Base-by-base conservation (phyloP, 2,888 invertebrate species). In the Heliconius ethilla region DNA sequence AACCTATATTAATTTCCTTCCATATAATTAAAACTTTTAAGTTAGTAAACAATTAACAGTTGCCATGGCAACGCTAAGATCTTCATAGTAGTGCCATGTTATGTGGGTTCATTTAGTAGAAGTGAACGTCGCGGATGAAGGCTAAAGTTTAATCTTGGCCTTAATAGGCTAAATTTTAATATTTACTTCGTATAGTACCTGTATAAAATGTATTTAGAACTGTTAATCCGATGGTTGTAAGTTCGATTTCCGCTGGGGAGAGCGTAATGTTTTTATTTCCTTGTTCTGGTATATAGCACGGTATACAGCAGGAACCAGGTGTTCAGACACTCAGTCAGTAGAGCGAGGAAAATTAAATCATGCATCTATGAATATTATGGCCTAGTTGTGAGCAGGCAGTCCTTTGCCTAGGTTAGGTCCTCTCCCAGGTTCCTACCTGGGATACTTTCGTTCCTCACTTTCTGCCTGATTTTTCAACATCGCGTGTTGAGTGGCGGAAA, bases 101-200 rank as follows among this genome's bases (percentile, higher is more conserved):
- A 51, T 51, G 83, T 84, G 84, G 83, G 82, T 83, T 83, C 84
- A 84, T 79, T 22, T 72, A 59, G 55, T 15, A 33, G 82, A 81
- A 83, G 83, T 83, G 82, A 86, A 86, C 84, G 86, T 85, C 83
- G 79, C 78, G 83, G 83, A 84, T 83, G 84, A 82, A 82, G 82
- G 83, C 80, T 81, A 82, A 82, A 83, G 83, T 84, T 83, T 85
- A 84, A 83, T 82, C 83, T 88, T 86, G 86, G 84, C 87, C 87
- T 83, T 87, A 85, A 84, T 87, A 85, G 83, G 83, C 59, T 79
- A 82, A 81, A 83, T 82, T 82, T 59, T 69, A 45, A 45, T 40
- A 59, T 59, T 33, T 72, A 72, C 33, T 55, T 29, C 29, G 27
- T 15, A 63, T 25, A 27, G 10, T 59, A 59, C n/a, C 51, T 51